Evolutionary conservation across 2,888 invertebrate species (phyloP).

Genomic region (Diarsia dahlii): DNA sequence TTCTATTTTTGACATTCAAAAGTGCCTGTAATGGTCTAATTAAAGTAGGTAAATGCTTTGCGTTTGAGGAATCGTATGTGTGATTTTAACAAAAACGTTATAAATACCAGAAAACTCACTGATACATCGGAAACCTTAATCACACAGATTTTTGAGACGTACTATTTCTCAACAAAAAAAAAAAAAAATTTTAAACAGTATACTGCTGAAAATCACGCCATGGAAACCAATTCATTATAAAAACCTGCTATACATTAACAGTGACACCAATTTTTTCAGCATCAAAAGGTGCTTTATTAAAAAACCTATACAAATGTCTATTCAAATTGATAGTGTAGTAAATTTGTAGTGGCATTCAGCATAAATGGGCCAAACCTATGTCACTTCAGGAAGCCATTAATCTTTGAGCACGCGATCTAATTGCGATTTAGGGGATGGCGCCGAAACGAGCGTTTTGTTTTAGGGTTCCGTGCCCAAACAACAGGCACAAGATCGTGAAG

Average conservation of each 20-base stretch:
- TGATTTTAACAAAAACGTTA: background rate
- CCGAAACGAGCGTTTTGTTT: constrained; percentile 50
- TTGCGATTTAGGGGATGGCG: constrained; percentile 65
- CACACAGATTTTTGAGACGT: background rate
- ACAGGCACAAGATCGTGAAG: too few species aligned
- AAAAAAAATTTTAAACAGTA: background rate
- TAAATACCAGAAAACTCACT: background rate
- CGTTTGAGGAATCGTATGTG: too few species aligned
- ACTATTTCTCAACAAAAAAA: background rate
- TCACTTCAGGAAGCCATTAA: constrained; percentile 70
- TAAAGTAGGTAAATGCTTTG: too few species aligned
- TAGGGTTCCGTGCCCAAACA: background rate
- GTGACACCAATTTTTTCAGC: constrained; percentile 3
- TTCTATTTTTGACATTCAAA: too few species aligned
- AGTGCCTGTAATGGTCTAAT: too few species aligned
- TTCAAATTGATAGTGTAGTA: constrained; percentile 34
- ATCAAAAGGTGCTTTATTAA: constrained; percentile 20
- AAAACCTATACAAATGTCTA: constrained; percentile 12
- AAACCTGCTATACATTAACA: background rate
- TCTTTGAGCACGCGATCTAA: constrained; percentile 70
- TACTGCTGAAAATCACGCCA: background rate
- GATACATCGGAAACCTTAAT: background rate
- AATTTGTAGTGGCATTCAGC: constrained; percentile 55
- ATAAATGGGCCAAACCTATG: constrained; percentile 66
- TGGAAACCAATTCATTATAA: background rate